A percentile compares a stretch with the other conserved stretches of the same genome.
These are phyloP conservation scores for Forbesichthys agassizii DNA, from an alignment of 2,113 vertebrate species.

Conservation along the genomic window DNA sequence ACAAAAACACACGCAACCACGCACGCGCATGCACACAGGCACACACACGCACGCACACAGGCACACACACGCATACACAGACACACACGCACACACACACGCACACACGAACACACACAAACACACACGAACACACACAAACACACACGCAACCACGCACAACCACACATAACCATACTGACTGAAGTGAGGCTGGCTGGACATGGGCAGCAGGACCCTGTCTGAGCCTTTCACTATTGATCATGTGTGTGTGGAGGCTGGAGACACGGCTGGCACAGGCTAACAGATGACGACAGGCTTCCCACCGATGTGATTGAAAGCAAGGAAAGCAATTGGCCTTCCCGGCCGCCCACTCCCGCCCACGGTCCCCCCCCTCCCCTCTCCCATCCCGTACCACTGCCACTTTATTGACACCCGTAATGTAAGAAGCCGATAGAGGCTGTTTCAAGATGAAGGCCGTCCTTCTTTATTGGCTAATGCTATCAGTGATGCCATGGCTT, in stretches of 20 bases:
- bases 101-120: too few species aligned
- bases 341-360: constrained; percentile 39
- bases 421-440: constrained; percentile 50
- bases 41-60: too few species aligned
- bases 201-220: constrained; percentile 10
- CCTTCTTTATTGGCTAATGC: constrained; percentile 58
- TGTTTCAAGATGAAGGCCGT: constrained; percentile 50
- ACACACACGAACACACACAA: too few species aligned
- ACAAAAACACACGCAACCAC: background rate
- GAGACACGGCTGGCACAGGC: constrained; percentile 57
- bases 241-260: constrained; percentile 32
- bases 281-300: constrained; percentile 51
- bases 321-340: constrained; percentile 71
- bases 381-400: background rate
- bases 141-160: too few species aligned
- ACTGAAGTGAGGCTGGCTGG: background rate
- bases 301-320: constrained; percentile 46
- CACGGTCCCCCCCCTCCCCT: constrained; percentile 11
- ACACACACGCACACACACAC: too few species aligned
- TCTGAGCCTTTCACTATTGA: constrained; percentile 57
- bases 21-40: too few species aligned
- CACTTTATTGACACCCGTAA: constrained; percentile 67
- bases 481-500: constrained; percentile 41
- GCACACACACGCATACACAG: too few species aligned
- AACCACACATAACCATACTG: background rate